Base-by-base conservation (phyloP, 1,140 invertebrate species). In the Drosophila saltans region DNA sequence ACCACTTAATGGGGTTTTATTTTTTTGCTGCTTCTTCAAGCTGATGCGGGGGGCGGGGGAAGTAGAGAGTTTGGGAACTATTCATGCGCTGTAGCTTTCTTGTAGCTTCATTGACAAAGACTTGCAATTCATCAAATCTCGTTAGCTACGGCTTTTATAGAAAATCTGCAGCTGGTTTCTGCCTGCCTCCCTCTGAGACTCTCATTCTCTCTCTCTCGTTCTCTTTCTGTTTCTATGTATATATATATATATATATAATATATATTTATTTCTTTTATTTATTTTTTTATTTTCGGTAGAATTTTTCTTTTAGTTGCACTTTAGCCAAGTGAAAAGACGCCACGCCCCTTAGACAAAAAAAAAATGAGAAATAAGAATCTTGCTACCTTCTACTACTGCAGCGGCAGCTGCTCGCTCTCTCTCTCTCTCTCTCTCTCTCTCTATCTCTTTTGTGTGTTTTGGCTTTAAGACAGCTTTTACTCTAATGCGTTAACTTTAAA, bases 81-180 rank as follows among this genome's bases (percentile, higher is more conserved):
- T 81, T 70, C 78, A 86, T 69, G 82, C 81, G 61, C 60, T 85
- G 71, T 66, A 81, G 82, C 75, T 86, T 86, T 78, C 74, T 77
- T 77, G 75, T 66, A 72, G 75, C 75, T 77, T 78, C 79, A 86
- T 81, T 75, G 82, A 85, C 82, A 85, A 86, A 86, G 81, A 85
- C 78, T 86, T 75, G 81, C 81, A 85, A 85, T 85, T 85, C 81
- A 85, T 85, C 81, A 85, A 85, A 85, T 85, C 81, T 85, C 81
- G 81, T 85, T 85, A 85, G 81, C 69, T 72, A 81, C 82, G 82
- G 81, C 82, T 85, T 85, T 85, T 82, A 86, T 78, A 86, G 82
- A 85, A 78, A 78, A 86, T 86, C 78, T 86, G 82, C 71, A 86
- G 71, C 68, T 82, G 78, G 65, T 81, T 84, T 85, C 33, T 80